A percentile compares a stretch with the other conserved stretches of the same genome.
Evolutionary conservation across 2,797 vertebrate genomes (phyloP).

Genomic region (Ambastaia sidthimunki): DNA sequence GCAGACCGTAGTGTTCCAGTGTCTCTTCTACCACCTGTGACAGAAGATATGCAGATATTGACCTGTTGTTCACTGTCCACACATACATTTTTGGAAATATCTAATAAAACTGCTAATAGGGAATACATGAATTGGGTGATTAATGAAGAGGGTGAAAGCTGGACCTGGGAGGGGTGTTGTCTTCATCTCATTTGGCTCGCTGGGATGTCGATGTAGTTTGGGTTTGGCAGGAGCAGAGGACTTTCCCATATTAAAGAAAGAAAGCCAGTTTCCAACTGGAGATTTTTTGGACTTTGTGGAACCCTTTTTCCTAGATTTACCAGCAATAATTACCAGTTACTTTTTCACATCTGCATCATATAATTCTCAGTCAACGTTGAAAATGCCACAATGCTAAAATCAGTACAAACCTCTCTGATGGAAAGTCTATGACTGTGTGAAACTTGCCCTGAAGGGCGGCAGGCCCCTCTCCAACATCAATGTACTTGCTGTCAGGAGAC

Average conservation of each 20-base stretch:
- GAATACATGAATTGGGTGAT: background rate
- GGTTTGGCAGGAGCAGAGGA: conserved; percentile 88
- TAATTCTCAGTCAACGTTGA: background rate
- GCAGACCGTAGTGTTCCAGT: conserved; percentile 91
- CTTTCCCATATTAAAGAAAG: conserved; percentile 95
- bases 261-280: conserved; percentile 95
- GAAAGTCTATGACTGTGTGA: conserved; percentile 95
- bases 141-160: conserved; percentile 41
- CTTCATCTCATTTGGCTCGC: conserved; percentile 94
- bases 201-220: conserved; percentile 93
- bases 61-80: too few relatives aligned
- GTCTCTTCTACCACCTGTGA: conserved; percentile 89
- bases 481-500: conserved; percentile 90
- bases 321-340: background rate
- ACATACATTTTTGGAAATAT: too few relatives aligned
- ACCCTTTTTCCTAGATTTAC: conserved; percentile 80
- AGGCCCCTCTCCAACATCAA: conserved; percentile 96
- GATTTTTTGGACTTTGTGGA: conserved; percentile 92
- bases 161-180: conserved; percentile 90
- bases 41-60: too few relatives aligned
- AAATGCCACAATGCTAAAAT: background rate
- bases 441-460: conserved; percentile 92
- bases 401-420: conserved; percentile 85
- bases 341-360: background rate
- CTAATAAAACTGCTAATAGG: background rate